Percentiles rank a stretch among this genome's conserved stretches.
Evolutionary conservation across 1,140 invertebrate genomes (phyloP).

Genomic region (Glossosoma conforme): DNA sequence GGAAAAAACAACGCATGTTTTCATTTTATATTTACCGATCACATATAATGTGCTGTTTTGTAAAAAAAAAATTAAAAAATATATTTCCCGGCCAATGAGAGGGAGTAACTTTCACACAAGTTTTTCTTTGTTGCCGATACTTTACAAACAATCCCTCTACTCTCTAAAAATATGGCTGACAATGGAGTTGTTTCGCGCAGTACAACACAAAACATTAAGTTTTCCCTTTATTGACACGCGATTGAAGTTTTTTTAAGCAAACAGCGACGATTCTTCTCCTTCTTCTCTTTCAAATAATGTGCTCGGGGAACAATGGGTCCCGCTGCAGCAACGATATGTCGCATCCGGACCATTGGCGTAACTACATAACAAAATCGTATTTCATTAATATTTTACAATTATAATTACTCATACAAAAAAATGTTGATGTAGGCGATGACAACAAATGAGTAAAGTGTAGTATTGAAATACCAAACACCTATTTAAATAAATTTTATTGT

Average conservation of each 20-base stretch:
- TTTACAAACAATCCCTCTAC: neutral
- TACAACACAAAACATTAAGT: neutral
- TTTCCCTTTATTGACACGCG: neutral
- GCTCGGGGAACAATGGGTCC: slow-evolving; percentile 9
- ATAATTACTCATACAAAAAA: too few relatives aligned
- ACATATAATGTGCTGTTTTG: too few relatives aligned
- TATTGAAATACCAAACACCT: too few relatives aligned
- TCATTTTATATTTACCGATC: too few relatives aligned
- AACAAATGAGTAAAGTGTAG: too few relatives aligned
- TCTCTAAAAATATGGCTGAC: neutral
- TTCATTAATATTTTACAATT: too few relatives aligned
- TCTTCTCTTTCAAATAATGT: slow-evolving; percentile 10
- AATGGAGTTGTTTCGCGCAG: neutral
- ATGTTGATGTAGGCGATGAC: too few relatives aligned
- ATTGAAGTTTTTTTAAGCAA: slow-evolving; percentile 17
- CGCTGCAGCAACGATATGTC: slow-evolving; percentile 9
- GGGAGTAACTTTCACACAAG: neutral
- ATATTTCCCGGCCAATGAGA: neutral
- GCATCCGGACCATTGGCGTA: neutral
- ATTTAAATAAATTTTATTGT: too few relatives aligned
- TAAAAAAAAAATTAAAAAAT: too few relatives aligned
- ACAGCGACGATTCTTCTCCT: slow-evolving; percentile 9
- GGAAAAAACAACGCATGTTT: too few relatives aligned
- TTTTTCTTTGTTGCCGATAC: neutral
- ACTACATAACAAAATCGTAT: too few relatives aligned